These are phyloP conservation scores for Perognathus longimembris DNA, from an alignment of 2,113 vertebrate genomes.

Conservation along the genomic window DNA sequence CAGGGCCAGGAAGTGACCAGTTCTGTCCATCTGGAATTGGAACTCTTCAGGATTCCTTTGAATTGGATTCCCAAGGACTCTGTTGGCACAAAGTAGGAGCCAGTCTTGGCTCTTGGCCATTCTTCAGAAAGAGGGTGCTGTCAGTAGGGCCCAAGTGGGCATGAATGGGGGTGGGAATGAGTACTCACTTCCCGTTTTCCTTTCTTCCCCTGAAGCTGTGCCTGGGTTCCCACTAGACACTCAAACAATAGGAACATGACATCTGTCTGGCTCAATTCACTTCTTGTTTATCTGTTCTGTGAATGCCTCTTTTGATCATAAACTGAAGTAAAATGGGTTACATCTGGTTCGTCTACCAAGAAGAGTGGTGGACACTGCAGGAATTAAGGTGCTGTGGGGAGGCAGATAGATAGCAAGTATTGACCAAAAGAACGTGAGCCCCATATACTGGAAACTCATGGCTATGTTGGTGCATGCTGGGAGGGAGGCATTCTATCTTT, in stretches of 20 bases:
- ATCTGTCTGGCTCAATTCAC: too few relatives aligned
- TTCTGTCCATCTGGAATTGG: background rate
- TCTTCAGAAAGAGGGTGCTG: background rate
- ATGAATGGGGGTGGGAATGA: background rate
- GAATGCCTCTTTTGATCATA: background rate
- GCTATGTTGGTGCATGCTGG: background rate
- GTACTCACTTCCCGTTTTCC: background rate
- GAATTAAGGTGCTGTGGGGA: background rate
- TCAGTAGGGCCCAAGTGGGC: background rate
- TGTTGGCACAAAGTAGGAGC: background rate
- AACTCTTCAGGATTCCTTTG: background rate
- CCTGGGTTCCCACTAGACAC: background rate
- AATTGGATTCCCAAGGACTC: background rate
- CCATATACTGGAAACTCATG: background rate
- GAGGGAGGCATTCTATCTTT: background rate
- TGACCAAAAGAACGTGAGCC: background rate
- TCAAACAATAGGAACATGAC: too few relatives aligned
- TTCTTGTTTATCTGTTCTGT: background rate
- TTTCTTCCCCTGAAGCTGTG: background rate
- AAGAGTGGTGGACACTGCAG: too few relatives aligned
- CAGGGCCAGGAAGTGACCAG: background rate
- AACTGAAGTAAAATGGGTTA: constrained; percentile 24
- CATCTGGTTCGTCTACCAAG: background rate
- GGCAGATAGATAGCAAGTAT: background rate
- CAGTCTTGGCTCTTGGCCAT: background rate